Conservation (phyloP, 2,888 invertebrate species). For the Nomada lathburiana region DNA sequence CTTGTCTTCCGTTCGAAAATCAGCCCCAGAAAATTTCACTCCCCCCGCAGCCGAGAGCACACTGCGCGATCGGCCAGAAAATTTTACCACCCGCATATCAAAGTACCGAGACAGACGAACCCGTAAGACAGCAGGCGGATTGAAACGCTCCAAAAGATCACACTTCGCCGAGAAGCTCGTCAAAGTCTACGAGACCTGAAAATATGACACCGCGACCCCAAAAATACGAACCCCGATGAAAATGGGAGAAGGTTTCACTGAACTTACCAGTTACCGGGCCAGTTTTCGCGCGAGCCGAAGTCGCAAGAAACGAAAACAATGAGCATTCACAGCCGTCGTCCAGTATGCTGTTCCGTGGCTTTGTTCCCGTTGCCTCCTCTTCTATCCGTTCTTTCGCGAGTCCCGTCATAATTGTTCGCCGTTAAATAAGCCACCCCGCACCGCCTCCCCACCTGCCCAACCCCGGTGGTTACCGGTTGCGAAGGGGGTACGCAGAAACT, state of each 20-base stretch:
- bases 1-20: too few species aligned
- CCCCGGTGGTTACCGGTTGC: constrained; percentile 41
- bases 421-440: constrained; percentile 64
- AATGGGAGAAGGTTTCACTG: not conserved
- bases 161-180: not conserved
- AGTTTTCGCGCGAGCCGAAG: constrained; percentile 42
- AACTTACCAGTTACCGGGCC: constrained; percentile 22
- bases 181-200: not conserved
- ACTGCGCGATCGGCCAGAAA: too few species aligned
- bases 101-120: too few species aligned
- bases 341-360: constrained; percentile 54
- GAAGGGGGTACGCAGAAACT: constrained; percentile 30
- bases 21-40: not conserved
- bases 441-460: too few species aligned
- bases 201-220: not conserved
- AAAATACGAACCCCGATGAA: not conserved
- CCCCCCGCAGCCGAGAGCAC: not conserved
- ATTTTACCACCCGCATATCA: too few species aligned
- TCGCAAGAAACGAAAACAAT: constrained; percentile 60
- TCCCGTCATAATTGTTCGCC: constrained; percentile 73
- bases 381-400: constrained; percentile 50
- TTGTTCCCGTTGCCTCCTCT: constrained; percentile 45
- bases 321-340: constrained; percentile 56
- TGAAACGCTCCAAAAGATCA: too few species aligned
- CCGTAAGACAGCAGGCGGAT: too few species aligned